These are phyloP conservation scores for Cherax quadricarinatus DNA, from an alignment of 1,140 invertebrate genomes.

Conservation along the genomic window DNA sequence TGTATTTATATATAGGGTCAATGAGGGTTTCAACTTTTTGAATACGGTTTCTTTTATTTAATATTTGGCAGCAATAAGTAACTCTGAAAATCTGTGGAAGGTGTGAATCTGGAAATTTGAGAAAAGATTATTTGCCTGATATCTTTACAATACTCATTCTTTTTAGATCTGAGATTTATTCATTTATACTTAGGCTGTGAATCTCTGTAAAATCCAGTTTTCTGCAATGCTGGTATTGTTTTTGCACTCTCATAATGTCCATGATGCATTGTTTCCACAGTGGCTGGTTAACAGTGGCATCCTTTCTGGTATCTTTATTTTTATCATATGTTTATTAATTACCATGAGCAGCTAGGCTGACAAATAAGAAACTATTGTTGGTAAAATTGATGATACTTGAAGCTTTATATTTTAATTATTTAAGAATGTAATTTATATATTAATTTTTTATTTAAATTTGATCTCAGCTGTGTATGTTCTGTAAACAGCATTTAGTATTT, in stretches of 20 bases:
- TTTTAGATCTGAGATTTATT: not conserved
- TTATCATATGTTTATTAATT: too few species aligned
- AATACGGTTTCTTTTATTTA: not conserved
- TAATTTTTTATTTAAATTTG: not conserved
- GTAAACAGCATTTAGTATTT: not conserved
- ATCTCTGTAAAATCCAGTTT: not conserved
- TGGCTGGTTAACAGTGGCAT: too few species aligned
- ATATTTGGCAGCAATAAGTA: not conserved
- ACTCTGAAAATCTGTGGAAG: too few species aligned
- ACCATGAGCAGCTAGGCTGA: too few species aligned
- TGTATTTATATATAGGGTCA: not conserved
- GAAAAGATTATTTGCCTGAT: too few species aligned
- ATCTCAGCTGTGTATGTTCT: not conserved
- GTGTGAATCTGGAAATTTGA: too few species aligned
- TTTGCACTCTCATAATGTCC: too few species aligned
- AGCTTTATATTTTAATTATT: not conserved
- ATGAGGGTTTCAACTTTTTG: not conserved
- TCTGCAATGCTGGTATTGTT: not conserved
- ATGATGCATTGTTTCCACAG: too few species aligned
- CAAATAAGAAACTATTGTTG: not conserved
- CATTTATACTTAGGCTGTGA: not conserved
- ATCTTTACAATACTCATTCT: too few species aligned
- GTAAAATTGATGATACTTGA: not conserved
- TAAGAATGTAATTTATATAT: not conserved
- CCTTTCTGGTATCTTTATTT: too few species aligned